phyloP scores from a whole-genome alignment of 2,113 vertebrate genomes.

The Rhombomys opimus region DNA sequence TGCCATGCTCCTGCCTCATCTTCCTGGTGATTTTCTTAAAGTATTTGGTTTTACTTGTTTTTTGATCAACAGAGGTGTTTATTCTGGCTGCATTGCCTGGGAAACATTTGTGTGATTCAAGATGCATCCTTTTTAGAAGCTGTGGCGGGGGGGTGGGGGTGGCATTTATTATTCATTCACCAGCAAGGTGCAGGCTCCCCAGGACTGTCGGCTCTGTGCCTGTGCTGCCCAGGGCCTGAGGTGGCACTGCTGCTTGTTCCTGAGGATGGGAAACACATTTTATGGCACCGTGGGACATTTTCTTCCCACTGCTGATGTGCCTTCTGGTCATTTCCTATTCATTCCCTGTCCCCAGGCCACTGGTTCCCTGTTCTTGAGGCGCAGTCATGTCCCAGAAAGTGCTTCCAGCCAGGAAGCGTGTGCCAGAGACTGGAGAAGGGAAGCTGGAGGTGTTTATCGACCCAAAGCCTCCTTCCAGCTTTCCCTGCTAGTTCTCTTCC shows the following conservation, averaged over 20 bases:
- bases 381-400: conserved; percentile 53
- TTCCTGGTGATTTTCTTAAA: background rate
- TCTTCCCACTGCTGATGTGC: background rate
- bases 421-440: conserved; percentile 63
- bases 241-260: background rate
- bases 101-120: background rate
- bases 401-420: conserved; percentile 14
- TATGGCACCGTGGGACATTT: background rate
- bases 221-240: background rate
- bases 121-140: conserved; percentile 9
- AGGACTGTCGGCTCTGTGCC: background rate
- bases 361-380: background rate
- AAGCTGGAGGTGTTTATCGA: conserved; percentile 76
- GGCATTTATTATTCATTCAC: background rate
- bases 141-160: background rate
- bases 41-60: conserved; percentile 6
- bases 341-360: background rate
- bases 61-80: background rate
- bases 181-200: background rate
- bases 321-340: background rate
- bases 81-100: background rate
- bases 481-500: conserved; percentile 71
- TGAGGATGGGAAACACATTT: background rate
- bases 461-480: conserved; percentile 66
- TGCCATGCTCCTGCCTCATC: background rate